Base-by-base conservation (phyloP, 2,888 invertebrate genomes). In the Nezara viridula region DNA sequence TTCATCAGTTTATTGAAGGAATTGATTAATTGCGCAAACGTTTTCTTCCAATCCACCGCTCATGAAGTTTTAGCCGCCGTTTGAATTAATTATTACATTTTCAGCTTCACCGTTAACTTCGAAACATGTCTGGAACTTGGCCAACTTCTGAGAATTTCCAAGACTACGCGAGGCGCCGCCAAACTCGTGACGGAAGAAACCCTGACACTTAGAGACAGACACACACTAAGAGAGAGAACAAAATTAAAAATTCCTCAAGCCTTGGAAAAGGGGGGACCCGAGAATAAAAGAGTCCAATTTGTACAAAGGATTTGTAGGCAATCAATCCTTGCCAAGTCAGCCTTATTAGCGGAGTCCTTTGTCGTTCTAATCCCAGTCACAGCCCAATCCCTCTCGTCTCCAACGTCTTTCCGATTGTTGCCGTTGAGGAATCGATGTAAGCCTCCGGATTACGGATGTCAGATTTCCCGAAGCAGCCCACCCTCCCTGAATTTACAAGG, bases 251-350 rank as follows among this genome's bases (percentile, higher is more conserved):
- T 81, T 81, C 81, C 44, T n/a, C 60, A 40, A 86, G 86, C 40
- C n/a, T 32, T 4, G 60, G 32, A 55, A 24, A 50, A 21, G n/a
- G 60, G n/a, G 50, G 52, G 19, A 0, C 6, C 5, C 19, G 47
- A 27, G 86, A 86, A 86, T 86, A 86, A 86, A 86, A 86, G 86
- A 55, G 86, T 55, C 86, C 86, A 86, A 86, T 86, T 86, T 86
- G 86, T 86, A 52, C 44, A 47, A 81, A 55, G 86, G 86, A 86
- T 86, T 49, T 49, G 52, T 10, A 52, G 86, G 86, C 86, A 86
- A 86, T 86, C 86, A 86, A 86, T 86, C 86, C 50, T 40, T 50
- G 86, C 86, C 55, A 52, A 50, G 86, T 86, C 86, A 55, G 52
- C 86, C 86, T 86, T 86, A 86, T 86, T 86, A 86, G 55, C 86